Evolutionary conservation across 2,113 vertebrate species (phyloP), one percentile per base, ranked within the genome.

Genomic region (Castor canadensis): DNA sequence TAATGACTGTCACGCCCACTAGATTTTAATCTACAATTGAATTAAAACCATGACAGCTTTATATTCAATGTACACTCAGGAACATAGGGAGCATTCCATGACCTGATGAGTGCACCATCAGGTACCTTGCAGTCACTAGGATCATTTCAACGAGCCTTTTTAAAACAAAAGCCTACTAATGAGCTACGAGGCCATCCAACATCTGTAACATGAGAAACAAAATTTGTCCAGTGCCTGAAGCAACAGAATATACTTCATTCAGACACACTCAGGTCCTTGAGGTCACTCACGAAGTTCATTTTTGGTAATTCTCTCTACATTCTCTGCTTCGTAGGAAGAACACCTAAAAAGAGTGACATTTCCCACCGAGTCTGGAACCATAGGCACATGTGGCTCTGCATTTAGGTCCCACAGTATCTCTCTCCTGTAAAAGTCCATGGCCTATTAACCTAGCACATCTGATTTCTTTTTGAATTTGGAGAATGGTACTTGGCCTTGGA

Each of bases 271-370:
- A n/a, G 1, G 24, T 20, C 58, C 22, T 8, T 60, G 38, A 76
- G 43, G 47, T 76, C 80, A 17, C 47, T 0, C 17, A n/a, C 26
- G 12, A 81, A 22, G 40, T 32, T 88, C 77, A 49, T 12, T 66
- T 35, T 38, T 9, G 19, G 26, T 35, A 32, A 32, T 38, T 38
- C 17, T n/a, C 40, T 64, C 12, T n/a, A 62, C 73, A 76, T 56
- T 35, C 60, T 58, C 67, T n/a, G 47, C 28, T 82, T 24, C 62
- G 1, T 0, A 3, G 30, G 10, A 40, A 73, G 58, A 9, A 69
- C 15, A n/a, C 45, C 12, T 26, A 26, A 30, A 83, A 64, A 4
- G 0, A 0, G 0, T 5, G 43, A 32, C 3, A 16, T 47, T 80
- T 89, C 35, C 49, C 16, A n/a, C 52, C 0, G 38, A 11, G 17